Evolutionary conservation across 2,113 vertebrate genomes (phyloP), one percentile per base, ranked within the genome.

Genomic region (Syngnathus floridae): DNA sequence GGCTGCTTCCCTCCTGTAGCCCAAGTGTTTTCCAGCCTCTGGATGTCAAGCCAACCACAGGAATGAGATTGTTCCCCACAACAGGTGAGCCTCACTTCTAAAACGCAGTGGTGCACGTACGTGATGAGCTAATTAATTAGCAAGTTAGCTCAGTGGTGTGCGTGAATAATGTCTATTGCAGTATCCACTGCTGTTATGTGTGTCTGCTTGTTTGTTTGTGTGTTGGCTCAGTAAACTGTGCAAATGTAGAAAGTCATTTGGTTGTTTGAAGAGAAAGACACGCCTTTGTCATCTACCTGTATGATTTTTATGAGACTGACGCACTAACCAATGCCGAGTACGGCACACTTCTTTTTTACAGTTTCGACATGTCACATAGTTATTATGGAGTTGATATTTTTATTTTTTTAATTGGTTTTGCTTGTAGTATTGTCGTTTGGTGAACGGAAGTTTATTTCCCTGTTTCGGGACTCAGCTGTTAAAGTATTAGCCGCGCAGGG

Each of bases 271-370:
- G 73, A 60, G 56, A 51, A 77, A 64, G 84, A 82, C 81, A 86
- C 87, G 84, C 87, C 85, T 84, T 88, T 49, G 64, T 67, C 26
- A n/a, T 14, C 74, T 88, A 88, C 84, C 84, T 87, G 86, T 82
- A 9, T 77, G 75, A 66, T 40, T 61, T 55, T 21, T 12, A 21
- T 5, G 37, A 41, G 17, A 38, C 59, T 14, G 11, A 14, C 59
- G 59, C 59, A 61, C 19, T 61, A 41, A 61, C 58, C 36, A 13
- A 61, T 22, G 58, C 37, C 6, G 10, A 61, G 21, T 59, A 4
- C 7, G 6, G 31, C 56, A 14, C 13, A 54, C n/a, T 54, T 54
- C 12, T 54, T 26, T 57, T 35, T 10, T 40, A 12, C 17, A 38
- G 17, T 4, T 38, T 59, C 4, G 37, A 40, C 58, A 21, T 14